Percentiles rank a stretch among this genome's conserved stretches.
phyloP scores from a whole-genome alignment of 1,140 invertebrate genomes.

The Pseudomyrmex sp. region DNA sequence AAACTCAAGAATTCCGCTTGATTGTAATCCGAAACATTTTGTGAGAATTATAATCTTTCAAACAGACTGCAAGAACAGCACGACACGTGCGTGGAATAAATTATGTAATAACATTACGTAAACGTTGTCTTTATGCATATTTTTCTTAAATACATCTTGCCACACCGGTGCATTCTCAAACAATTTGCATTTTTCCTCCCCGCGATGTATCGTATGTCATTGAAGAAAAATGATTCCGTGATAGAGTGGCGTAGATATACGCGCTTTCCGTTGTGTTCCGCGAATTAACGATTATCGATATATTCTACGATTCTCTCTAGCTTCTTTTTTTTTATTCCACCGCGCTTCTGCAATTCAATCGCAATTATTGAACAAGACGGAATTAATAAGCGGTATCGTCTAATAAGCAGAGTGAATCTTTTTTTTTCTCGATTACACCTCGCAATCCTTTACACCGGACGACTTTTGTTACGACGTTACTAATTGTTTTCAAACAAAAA shows the following conservation, averaged over 20 bases:
- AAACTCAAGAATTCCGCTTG: no score
- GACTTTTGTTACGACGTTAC: no score
- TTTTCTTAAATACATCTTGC: neutral
- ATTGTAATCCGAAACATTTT: no score
- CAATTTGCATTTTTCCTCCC: slow-evolving; percentile 46
- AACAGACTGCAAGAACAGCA: neutral
- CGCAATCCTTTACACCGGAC: no score
- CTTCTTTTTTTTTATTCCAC: neutral
- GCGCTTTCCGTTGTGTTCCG: neutral
- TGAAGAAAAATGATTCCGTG: slow-evolving; percentile 39
- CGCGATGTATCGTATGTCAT: neutral
- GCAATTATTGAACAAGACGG: neutral
- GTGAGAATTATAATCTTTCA: neutral
- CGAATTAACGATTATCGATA: slow-evolving; percentile 49
- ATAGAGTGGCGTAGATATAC: slow-evolving; percentile 17
- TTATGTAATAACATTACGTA: slow-evolving; percentile 47
- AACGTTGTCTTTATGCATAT: slow-evolving; percentile 7
- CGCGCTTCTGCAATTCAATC: neutral
- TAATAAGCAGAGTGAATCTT: no score
- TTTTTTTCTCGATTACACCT: neutral
- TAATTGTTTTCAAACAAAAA: no score
- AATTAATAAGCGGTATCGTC: neutral
- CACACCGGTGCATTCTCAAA: neutral
- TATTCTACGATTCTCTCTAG: neutral
- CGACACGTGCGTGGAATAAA: slow-evolving; percentile 28